Evolutionary conservation across 64 coral and sea anemone species (phyloP).

Genomic region (Dendrophyllia cribrosa): DNA sequence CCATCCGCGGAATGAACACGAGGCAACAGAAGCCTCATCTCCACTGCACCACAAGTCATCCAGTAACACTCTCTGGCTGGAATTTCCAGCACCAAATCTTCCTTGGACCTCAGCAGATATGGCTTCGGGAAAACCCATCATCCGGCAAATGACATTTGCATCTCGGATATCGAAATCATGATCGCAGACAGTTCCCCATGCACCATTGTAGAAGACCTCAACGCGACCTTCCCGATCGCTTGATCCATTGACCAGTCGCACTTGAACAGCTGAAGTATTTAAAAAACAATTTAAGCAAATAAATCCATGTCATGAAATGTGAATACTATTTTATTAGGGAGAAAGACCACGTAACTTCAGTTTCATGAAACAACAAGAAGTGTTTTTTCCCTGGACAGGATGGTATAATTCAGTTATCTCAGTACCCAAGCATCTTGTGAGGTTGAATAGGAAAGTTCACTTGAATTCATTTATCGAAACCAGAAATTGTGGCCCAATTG

Average conservation of each 20-base stretch:
- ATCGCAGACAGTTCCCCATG: conserved; percentile 71
- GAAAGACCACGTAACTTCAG: no score
- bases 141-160: conserved; percentile 63
- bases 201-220: conserved; percentile 59
- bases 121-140: conserved; percentile 51
- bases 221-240: conserved; percentile 42
- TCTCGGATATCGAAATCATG: conserved; percentile 58
- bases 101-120: conserved; percentile 30
- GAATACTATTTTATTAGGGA: no score
- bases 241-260: conserved; percentile 50
- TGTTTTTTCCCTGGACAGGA: no score
- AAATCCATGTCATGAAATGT: no score
- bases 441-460: no score
- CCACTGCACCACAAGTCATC: conserved; percentile 76
- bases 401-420: no score
- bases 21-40: conserved; percentile 34
- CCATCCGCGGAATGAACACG: conserved; percentile 42
- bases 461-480: no score
- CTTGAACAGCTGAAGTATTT: conserved; percentile 28
- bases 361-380: no score
- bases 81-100: conserved; percentile 35
- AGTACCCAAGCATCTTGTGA: no score
- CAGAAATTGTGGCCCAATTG: no score
- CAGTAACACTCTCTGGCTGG: background rate
- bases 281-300: background rate